phyloP scores from a whole-genome alignment of 2,888 invertebrate species.

The Matsumyia berberina region DNA sequence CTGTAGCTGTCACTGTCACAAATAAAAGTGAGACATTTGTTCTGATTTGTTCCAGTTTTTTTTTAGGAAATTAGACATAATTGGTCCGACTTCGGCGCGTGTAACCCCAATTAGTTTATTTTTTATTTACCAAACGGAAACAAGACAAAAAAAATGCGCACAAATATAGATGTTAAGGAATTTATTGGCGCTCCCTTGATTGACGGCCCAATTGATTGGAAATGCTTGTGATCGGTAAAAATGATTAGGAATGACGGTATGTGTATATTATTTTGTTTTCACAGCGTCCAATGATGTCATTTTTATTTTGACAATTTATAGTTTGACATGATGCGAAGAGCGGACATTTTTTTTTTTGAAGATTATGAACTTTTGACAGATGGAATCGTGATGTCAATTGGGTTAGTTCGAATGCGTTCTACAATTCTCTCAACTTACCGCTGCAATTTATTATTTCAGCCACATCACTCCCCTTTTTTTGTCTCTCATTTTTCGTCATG shows the following conservation, averaged over 20 bases:
- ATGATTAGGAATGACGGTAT: slow-evolving; percentile 4
- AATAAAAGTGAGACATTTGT: neutral
- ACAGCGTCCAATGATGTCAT: slow-evolving; percentile 33
- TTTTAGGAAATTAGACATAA: slow-evolving; percentile 20
- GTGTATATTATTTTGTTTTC: slow-evolving; percentile 22
- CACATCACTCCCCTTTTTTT: too few species aligned
- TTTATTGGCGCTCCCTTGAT: slow-evolving; percentile 13
- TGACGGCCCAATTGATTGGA: slow-evolving; percentile 29
- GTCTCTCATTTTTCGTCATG: too few species aligned
- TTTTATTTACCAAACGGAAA: slow-evolving; percentile 17
- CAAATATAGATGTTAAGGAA: slow-evolving; percentile 2
- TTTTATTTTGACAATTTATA: slow-evolving; percentile 6
- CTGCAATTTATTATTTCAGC: too few species aligned
- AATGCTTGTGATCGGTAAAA: slow-evolving; percentile 19
- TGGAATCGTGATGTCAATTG: too few species aligned
- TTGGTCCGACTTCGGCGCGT: slow-evolving; percentile 37
- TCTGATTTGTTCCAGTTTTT: neutral
- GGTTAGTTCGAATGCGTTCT: too few species aligned
- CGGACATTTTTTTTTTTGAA: too few species aligned
- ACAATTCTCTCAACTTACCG: too few species aligned
- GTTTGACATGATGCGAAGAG: neutral
- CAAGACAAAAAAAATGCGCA: slow-evolving; percentile 24
- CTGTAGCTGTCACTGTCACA: too few species aligned
- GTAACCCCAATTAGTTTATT: slow-evolving; percentile 44
- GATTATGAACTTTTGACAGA: too few species aligned